A percentile compares a stretch with the other conserved stretches of the same genome.
Conservation (phyloP, 1,140 invertebrate genomes). For the Nasonia giraulti region DNA sequence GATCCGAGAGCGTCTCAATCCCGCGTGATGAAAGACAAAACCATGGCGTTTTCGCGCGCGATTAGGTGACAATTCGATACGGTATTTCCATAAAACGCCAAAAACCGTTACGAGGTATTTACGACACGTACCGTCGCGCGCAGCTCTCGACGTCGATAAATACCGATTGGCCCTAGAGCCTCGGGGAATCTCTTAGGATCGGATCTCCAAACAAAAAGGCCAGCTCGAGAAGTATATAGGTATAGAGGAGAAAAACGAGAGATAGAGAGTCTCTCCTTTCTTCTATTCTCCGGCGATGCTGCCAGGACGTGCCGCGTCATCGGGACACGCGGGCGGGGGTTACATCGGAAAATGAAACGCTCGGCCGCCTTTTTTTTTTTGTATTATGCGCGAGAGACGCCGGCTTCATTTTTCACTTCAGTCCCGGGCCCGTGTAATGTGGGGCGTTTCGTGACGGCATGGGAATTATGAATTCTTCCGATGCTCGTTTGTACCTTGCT, state of each 20-base stretch:
- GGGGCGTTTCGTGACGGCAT: background rate
- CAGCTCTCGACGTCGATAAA: conserved; percentile 21
- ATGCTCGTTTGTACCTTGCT: no score
- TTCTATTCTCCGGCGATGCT: background rate
- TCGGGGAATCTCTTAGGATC: no score
- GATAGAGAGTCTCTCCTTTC: background rate
- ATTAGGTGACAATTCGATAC: background rate
- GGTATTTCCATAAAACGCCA: background rate
- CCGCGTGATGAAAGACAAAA: no score
- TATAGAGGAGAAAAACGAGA: background rate
- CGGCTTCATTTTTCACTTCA: conserved; percentile 31
- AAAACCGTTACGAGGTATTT: conserved; percentile 22
- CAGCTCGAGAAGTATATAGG: no score
- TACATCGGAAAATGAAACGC: conserved; percentile 19
- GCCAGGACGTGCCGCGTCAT: conserved; percentile 21
- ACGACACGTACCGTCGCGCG: background rate
- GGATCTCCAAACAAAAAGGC: background rate
- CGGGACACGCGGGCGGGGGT: background rate
- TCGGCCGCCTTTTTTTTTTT: conserved; percentile 14
- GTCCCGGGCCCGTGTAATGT: background rate
- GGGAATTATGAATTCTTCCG: no score
- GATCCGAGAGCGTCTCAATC: no score
- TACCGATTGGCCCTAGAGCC: conserved; percentile 11
- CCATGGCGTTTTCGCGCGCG: no score
- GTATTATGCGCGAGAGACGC: background rate